Evolutionary conservation across 2,888 invertebrate species (phyloP).

Genomic region (Apamea sordens): DNA sequence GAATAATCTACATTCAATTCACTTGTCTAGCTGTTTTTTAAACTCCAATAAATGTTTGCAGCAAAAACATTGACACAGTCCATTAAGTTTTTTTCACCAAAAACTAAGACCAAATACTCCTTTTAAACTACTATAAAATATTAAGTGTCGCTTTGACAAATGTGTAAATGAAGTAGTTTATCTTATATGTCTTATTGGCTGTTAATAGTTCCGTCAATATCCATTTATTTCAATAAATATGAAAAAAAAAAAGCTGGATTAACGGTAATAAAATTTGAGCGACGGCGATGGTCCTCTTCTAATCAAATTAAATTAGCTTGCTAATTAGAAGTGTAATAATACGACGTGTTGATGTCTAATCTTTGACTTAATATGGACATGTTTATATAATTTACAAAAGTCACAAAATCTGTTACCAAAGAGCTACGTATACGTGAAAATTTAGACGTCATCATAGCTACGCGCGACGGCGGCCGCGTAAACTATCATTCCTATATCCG

Average conservation of each 20-base stretch:
- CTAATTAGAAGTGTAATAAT: slow-evolving; percentile 61
- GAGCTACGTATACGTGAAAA: slow-evolving; percentile 45
- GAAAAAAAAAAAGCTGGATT: slow-evolving; percentile 59
- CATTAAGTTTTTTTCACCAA: slow-evolving; percentile 50
- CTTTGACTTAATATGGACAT: slow-evolving; percentile 57
- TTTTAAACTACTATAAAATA: slow-evolving; percentile 62
- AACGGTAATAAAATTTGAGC: slow-evolving; percentile 60
- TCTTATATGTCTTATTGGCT: slow-evolving; percentile 58
- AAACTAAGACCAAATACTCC: slow-evolving; percentile 43
- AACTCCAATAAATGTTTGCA: slow-evolving; percentile 42
- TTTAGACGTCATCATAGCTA: slow-evolving; percentile 54
- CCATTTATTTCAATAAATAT: slow-evolving; percentile 64
- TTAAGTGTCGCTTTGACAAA: slow-evolving; percentile 68
- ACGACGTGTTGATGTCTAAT: slow-evolving; percentile 57
- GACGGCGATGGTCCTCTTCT: slow-evolving; percentile 42
- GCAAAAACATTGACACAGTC: slow-evolving; percentile 39
- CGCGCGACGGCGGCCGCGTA: slow-evolving; percentile 19
- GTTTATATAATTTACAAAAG: slow-evolving; percentile 54
- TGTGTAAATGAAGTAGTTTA: slow-evolving; percentile 64
- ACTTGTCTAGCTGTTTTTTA: slow-evolving; percentile 30
- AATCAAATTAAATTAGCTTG: slow-evolving; percentile 57
- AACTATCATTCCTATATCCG: slow-evolving; percentile 53
- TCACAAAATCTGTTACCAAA: slow-evolving; percentile 52
- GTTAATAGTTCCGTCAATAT: slow-evolving; percentile 63
- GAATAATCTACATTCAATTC: slow-evolving; percentile 49